Conservation (phyloP, 37 sponge, comb jelly and placozoan genomes). For the Aplysina aerophoba region DNA sequence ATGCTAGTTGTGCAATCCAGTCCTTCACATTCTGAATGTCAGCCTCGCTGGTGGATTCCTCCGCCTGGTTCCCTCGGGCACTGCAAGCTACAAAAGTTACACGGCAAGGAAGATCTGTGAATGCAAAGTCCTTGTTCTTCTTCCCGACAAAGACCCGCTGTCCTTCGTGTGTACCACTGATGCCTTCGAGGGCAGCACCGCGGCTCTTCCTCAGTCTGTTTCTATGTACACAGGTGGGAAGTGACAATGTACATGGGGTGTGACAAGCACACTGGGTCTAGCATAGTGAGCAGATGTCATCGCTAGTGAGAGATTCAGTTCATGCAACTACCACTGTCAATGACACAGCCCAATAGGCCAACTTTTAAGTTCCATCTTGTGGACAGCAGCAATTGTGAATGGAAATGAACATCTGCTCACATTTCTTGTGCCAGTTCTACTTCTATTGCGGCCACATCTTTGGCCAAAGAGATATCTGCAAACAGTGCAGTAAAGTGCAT, state of each 20-base stretch:
- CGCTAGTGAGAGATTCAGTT: too few species aligned
- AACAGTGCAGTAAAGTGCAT: neutral
- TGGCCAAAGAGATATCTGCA: slow-evolving; percentile 70
- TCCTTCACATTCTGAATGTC: slow-evolving; percentile 40
- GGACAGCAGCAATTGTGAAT: neutral
- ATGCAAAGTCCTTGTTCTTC: slow-evolving; percentile 61
- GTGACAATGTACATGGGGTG: neutral
- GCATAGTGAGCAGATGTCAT: neutral
- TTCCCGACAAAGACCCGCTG: slow-evolving; percentile 33
- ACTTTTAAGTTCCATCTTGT: too few species aligned
- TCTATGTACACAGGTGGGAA: slow-evolving; percentile 30
- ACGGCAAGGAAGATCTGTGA: slow-evolving; percentile 36
- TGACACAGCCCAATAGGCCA: too few species aligned
- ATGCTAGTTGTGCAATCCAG: slow-evolving; percentile 34
- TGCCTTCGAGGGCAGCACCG: slow-evolving; percentile 28
- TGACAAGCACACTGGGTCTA: neutral
- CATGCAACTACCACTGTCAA: too few species aligned
- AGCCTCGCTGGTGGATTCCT: slow-evolving; percentile 46
- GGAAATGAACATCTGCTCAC: slow-evolving; percentile 35
- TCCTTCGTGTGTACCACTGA: slow-evolving; percentile 36
- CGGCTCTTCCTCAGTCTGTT: slow-evolving; percentile 50
- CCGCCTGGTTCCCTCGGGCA: slow-evolving; percentile 65
- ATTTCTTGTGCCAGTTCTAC: slow-evolving; percentile 71
- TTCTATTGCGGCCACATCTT: slow-evolving; percentile 2
- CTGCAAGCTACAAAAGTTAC: slow-evolving; percentile 62